Evolutionary conservation across 2,888 invertebrate genomes (phyloP), one percentile per base, ranked within the genome.

Genomic region (Eristalinus sepulchralis): DNA sequence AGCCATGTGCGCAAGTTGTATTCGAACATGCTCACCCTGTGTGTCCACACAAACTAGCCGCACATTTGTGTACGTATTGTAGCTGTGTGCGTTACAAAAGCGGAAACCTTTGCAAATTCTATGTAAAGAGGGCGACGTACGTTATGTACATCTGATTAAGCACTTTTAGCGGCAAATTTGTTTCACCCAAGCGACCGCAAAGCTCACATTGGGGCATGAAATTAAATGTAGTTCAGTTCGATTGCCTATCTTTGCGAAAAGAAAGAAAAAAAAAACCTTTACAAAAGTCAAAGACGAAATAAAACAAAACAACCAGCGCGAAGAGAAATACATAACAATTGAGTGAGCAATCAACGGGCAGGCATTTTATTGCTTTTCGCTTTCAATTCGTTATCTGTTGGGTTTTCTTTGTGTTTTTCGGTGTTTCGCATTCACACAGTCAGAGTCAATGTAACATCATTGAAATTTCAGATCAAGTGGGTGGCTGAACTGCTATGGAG

Each of bases 171-270:
- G 22, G 0, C 11, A 11, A 24, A 17, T 17, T 17, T n/a, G 1
- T 6, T n/a, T n/a, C 39, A 17, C 17, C 6, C 47, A 6, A 1
- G 6, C 17, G 6, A 17, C 1, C 3, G 1, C 24, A 24, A 0
- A 11, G 0, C 24, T 24, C 22, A 22, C 57, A 9, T 10, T 2
- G 6, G 24, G 57, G 24, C 11, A 57, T 13, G 11, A 11, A 36
- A 13, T 13, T 3, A 53, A 55, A 73, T 80, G 47, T 62, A 68
- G 73, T 67, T 62, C 73, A 72, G 67, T 27, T 73, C 64, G 64
- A 39, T 64, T 75, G 73, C 57, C 64, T 24, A 39, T 36, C 57
- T 67, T 67, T 47, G 47, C 66, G 39, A 67, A 76, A n/a, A n/a
- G n/a, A n/a, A n/a, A n/a, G n/a, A n/a, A n/a, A n/a, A n/a, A n/a